A percentile compares a stretch with the other conserved stretches of the same genome.
These are phyloP conservation scores for Cynocephalus volans DNA, from an alignment of 2,113 vertebrate species.

Conservation along the genomic window DNA sequence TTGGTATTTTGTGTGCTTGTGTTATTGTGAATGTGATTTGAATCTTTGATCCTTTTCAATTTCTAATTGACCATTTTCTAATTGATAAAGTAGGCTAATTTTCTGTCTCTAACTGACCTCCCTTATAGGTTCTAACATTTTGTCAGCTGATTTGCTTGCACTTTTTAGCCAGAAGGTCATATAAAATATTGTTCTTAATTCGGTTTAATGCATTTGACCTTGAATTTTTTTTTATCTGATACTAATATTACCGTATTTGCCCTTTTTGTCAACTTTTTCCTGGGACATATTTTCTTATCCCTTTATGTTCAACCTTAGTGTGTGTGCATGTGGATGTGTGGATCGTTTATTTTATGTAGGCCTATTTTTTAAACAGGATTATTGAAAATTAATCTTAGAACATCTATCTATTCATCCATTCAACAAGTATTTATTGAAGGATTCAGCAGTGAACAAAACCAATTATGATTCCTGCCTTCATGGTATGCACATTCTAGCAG, in stretches of 20 bases:
- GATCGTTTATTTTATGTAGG: neutral
- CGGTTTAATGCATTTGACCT: neutral
- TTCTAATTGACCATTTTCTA: slow-evolving; percentile 7
- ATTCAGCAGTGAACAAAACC: neutral
- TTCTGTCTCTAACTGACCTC: neutral
- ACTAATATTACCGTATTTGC: neutral
- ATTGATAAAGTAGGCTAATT: neutral
- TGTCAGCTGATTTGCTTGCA: neutral
- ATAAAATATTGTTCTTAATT: slow-evolving; percentile 2
- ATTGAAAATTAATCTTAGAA: neutral
- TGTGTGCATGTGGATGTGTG: neutral
- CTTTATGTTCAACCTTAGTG: neutral
- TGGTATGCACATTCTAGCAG: fast-evolving
- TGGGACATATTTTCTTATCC: neutral
- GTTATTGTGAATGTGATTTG: neutral
- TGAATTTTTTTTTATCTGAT: neutral
- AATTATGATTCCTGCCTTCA: neutral
- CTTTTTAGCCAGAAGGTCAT: neutral
- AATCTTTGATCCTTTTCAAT: neutral
- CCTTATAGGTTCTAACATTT: neutral
- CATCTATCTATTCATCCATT: neutral
- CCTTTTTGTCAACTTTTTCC: neutral
- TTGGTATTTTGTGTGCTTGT: neutral
- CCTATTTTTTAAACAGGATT: slow-evolving; percentile 48
- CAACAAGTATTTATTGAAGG: neutral